Conservation (phyloP, 2,113 vertebrate genomes). For the Xerus inauris region DNA sequence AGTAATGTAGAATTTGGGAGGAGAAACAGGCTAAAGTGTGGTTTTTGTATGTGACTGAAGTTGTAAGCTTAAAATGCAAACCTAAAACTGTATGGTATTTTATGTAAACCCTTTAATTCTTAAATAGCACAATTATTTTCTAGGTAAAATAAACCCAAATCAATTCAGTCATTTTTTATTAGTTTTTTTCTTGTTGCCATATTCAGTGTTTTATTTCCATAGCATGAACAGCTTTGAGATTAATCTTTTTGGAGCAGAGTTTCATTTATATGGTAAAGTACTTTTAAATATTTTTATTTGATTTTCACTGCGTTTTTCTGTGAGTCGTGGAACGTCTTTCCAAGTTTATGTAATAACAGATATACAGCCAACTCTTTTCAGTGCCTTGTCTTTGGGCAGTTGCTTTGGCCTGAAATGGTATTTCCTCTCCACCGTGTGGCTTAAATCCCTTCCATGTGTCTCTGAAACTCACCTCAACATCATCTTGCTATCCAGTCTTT, state of each 20-base stretch:
- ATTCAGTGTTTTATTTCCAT: not conserved
- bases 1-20: not conserved
- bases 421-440: not conserved
- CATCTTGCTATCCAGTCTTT: not conserved
- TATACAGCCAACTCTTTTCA: not conserved
- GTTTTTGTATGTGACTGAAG: not conserved
- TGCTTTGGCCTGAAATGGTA: not conserved
- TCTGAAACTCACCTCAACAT: not conserved
- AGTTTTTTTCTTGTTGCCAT: not conserved
- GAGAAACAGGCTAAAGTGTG: not conserved
- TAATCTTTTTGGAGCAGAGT: conserved; percentile 12
- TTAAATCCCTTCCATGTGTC: not conserved
- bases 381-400: not conserved
- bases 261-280: not conserved
- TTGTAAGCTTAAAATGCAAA: not conserved
- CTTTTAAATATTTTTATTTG: not conserved
- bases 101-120: not conserved
- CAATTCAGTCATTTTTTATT: not conserved
- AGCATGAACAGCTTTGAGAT: conserved; percentile 15
- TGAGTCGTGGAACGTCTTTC: not conserved
- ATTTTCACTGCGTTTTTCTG: not conserved
- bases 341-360: not conserved
- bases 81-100: not conserved
- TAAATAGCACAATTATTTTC: not conserved
- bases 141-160: not conserved